Conservation (phyloP, 1,140 invertebrate genomes). For the Oreohelix idahoensis region DNA sequence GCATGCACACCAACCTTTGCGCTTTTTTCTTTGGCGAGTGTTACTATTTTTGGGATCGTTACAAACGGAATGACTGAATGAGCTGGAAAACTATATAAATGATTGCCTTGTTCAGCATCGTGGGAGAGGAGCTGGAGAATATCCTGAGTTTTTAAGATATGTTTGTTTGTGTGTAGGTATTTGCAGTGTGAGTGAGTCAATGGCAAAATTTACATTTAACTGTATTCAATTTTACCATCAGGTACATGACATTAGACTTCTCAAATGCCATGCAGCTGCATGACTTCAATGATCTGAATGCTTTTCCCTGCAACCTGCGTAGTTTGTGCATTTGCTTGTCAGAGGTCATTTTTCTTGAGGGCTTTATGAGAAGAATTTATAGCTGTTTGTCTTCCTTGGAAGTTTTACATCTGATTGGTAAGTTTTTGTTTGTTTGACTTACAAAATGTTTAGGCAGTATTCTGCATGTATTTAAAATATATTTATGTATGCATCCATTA, state of each 20-base stretch:
- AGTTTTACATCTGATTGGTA: slow-evolving; percentile 97
- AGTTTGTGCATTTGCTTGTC: slow-evolving; percentile 98
- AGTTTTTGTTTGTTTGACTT: slow-evolving; percentile 59
- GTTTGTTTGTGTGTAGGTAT: background rate
- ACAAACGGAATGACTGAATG: too few species aligned
- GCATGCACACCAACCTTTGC: too few species aligned
- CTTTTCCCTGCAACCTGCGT: slow-evolving; percentile 97
- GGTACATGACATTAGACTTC: slow-evolving; percentile 96
- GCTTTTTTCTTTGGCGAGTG: too few species aligned
- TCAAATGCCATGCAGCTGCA: slow-evolving; percentile 98
- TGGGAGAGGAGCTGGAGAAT: too few species aligned
- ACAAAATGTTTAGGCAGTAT: too few species aligned
- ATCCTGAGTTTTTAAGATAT: too few species aligned
- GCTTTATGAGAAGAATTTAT: slow-evolving; percentile 99
- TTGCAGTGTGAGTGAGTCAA: background rate
- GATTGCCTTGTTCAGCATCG: too few species aligned
- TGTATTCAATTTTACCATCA: slow-evolving; percentile 66
- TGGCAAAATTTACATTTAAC: background rate
- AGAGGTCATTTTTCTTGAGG: slow-evolving; percentile 99
- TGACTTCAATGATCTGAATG: slow-evolving; percentile 98
- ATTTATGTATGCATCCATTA: too few species aligned
- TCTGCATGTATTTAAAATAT: too few species aligned
- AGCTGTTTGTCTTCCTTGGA: slow-evolving; percentile 99
- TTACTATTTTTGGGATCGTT: too few species aligned
- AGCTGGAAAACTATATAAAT: too few species aligned